phyloP scores from a whole-genome alignment of 2,113 vertebrate species.

The Alectura lathami region DNA sequence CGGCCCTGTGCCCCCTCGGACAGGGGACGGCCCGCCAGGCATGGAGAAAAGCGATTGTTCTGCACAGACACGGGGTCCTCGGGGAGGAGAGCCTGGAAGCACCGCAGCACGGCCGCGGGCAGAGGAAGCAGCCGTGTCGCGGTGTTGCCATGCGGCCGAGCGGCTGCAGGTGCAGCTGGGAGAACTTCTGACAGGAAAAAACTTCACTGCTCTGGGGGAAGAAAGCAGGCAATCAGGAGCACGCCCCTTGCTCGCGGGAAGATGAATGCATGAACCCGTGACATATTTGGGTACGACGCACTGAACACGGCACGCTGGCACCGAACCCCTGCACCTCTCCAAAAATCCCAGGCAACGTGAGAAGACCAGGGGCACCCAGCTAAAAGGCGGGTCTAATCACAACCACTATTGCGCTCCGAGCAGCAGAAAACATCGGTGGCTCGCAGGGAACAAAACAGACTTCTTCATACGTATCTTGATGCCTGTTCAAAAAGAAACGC shows the following conservation, averaged over 20 bases:
- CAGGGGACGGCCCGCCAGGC: neutral
- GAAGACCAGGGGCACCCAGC: neutral
- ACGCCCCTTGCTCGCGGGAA: no score
- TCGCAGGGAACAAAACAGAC: neutral
- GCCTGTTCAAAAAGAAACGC: neutral
- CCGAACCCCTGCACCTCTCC: neutral
- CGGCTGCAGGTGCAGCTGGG: neutral
- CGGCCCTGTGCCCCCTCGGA: neutral
- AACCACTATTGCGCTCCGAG: neutral
- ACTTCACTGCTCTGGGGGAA: neutral
- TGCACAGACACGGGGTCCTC: neutral
- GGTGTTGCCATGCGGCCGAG: accelerated
- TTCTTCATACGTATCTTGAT: neutral
- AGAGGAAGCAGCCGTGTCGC: neutral
- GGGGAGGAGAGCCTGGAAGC: neutral
- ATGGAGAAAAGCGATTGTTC: neutral
- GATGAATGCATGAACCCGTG: no score
- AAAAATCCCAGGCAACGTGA: neutral
- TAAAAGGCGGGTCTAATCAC: neutral
- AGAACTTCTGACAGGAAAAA: neutral
- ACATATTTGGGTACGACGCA: neutral
- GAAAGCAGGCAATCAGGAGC: neutral
- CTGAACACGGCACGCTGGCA: neutral
- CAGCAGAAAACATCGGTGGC: neutral
- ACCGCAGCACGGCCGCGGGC: accelerated